Base-by-base conservation (phyloP, 2,113 vertebrate genomes). In the Serilophus lunatus region DNA sequence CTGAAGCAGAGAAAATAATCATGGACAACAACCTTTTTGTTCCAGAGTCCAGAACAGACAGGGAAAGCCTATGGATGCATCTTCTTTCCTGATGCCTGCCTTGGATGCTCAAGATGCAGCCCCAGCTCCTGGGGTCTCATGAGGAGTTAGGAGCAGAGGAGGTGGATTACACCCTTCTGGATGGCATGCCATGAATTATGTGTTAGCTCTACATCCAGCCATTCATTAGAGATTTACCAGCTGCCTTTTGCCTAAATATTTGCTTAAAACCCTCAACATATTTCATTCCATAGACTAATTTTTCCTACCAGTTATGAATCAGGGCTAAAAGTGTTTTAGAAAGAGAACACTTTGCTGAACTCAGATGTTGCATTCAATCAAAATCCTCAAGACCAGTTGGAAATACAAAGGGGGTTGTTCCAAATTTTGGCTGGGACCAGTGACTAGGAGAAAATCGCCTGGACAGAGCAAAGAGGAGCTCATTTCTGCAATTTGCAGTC, bases 211-310 rank as follows among this genome's bases (percentile, higher is more conserved):
- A 53, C 76, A 49, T 38, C 63, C 82, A 83, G 90, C 69, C 53
- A 0, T 90, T 95, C 90, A 81, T 90, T 90, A 90, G 95, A 96
- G 95, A 88, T 96, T 94, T 94, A 93, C 92, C 95, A 94, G 90
- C 90, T 96, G 94, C 88, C 92, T 95, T 96, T 93, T 89, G 77
- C 94, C 92, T 96, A 97, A 96, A 94, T 96, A 96, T 97, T 97
- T 97, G 94, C 95, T 93, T 92, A 50, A 96, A 90, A 81, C n/a
- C 68, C 65, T 71, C 49, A 9, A 69, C 77, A 17, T 96, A 95
- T 94, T 96, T 96, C 93, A 95, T 88, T 86, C 88, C 60, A 42
- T 90, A 90, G 86, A 82, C 95, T 92, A 86, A 76, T 95, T 96
- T 94, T 92, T 60, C 92, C 92, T 93, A 94, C 80, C 88, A 78